These are phyloP conservation scores for Pelobates fuscus DNA, from an alignment of 2,113 vertebrate genomes.

Conservation along the genomic window DNA sequence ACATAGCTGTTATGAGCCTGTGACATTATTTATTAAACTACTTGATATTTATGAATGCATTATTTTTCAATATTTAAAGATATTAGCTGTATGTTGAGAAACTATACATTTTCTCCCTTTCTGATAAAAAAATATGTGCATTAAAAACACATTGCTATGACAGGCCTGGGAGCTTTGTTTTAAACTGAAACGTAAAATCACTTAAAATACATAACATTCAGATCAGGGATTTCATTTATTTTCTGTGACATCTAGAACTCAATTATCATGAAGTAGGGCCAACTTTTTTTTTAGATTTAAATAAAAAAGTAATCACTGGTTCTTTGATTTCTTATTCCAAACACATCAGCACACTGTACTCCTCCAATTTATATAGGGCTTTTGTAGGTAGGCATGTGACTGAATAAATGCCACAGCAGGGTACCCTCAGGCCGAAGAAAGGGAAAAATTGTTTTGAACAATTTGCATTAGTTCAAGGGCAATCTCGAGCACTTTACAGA, in stretches of 20 bases:
- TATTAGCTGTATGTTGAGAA: too few relatives aligned
- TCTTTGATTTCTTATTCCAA: constrained; percentile 59
- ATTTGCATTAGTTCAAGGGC: constrained; percentile 80
- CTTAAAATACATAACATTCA: not conserved
- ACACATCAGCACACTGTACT: constrained; percentile 68
- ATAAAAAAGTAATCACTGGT: constrained; percentile 11
- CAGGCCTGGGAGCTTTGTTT: not conserved
- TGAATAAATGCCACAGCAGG: constrained; percentile 73
- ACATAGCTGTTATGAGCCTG: not conserved
- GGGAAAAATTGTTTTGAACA: constrained; percentile 72
- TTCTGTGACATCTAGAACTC: too few relatives aligned
- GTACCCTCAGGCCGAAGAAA: constrained; percentile 60
- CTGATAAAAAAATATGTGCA: too few relatives aligned
- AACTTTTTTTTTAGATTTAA: constrained; percentile 14
- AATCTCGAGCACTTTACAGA: constrained; percentile 74
- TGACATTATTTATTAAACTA: not conserved
- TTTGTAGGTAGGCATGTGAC: constrained; percentile 68
- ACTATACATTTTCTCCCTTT: too few relatives aligned
- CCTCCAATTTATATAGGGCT: constrained; percentile 65
- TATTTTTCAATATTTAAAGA: not conserved
- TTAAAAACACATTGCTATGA: not conserved
- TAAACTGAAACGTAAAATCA: not conserved
- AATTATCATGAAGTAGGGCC: not conserved
- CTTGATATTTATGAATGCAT: not conserved
- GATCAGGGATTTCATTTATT: not conserved